Conservation (phyloP, 2,113 vertebrate species). For the Oreochromis tanganicae region DNA sequence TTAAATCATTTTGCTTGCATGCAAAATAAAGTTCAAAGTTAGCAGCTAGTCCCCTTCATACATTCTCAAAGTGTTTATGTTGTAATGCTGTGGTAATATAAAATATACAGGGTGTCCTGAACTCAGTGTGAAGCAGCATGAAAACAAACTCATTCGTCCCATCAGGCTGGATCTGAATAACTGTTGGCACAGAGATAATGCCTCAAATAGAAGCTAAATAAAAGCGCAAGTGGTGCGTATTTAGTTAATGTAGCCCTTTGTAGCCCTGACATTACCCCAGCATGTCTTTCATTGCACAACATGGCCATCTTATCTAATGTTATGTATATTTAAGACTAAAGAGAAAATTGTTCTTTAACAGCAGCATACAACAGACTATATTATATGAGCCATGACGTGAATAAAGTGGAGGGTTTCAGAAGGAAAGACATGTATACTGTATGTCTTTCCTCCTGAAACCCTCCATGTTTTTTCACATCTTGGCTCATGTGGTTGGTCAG, state of each 20-base stretch:
- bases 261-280: neutral
- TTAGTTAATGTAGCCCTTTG: constrained; percentile 62
- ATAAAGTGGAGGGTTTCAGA: neutral
- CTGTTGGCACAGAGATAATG: neutral
- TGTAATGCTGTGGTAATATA: constrained; percentile 18
- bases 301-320: neutral
- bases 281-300: constrained; percentile 8
- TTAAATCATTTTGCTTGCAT: constrained; percentile 27
- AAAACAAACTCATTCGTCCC: neutral
- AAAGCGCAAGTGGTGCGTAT: constrained; percentile 55
- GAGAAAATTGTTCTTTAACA: neutral
- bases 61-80: constrained; percentile 46
- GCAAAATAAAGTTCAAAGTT: constrained; percentile 35
- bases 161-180: neutral
- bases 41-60: constrained; percentile 55
- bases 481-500: neutral
- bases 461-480: neutral
- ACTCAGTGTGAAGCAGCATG: constrained; percentile 39
- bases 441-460: neutral
- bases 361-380: neutral
- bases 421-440: neutral
- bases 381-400: neutral
- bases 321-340: neutral
- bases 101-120: constrained; percentile 10
- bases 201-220: neutral